Evolutionary conservation across 1,140 invertebrate genomes (phyloP), one percentile per base, ranked within the genome.

Genomic region (Harlomillsia oculata): DNA sequence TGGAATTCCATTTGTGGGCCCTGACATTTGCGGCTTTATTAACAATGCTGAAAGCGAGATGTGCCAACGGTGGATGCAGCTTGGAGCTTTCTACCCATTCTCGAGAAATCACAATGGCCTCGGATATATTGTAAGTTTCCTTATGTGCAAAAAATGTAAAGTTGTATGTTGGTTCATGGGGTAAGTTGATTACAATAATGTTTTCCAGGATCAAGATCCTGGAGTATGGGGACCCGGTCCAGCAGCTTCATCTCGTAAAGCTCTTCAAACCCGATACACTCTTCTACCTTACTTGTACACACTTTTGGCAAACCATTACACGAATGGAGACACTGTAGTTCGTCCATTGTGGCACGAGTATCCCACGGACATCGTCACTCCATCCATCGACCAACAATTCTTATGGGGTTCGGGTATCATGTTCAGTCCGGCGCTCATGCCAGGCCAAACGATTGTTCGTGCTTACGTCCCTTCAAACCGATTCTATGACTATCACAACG

Each of bases 21-120:
- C 56, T 29, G 54, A 60, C 28, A 61, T 62, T 55, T 64, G 59
- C 37, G 59, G 62, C 78, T 64, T 48, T 25, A 44, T 34, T 32
- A 26, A 25, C 8, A 18, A 50, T 26, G 21, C 52, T 0, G 37
- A 2, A 0, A 20, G 14, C 8, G 30, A 58, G 23, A 6, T 63
- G 30, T 63, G 60, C 26, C 60, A 63, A 30, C 74, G 87, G 1
- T 91, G 87, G 87, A 80, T 78, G 75, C 81, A 89, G 69, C 72
- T 9, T 11, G 90, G 89, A 2, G 85, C 87, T 3, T 89, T 89
- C 72, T 89, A 89, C 72, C 86, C 87, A 1, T 92, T 92, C 20
- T 29, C 54, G 8, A 45, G 88, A 62, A 91, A 89, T 72, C 88
- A 91, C 66, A 90, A 90, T 71, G 78, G 59, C 20, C 23, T 49